phyloP scores from a whole-genome alignment of 2,797 vertebrate genomes.

The Acropternis orthonyx region DNA sequence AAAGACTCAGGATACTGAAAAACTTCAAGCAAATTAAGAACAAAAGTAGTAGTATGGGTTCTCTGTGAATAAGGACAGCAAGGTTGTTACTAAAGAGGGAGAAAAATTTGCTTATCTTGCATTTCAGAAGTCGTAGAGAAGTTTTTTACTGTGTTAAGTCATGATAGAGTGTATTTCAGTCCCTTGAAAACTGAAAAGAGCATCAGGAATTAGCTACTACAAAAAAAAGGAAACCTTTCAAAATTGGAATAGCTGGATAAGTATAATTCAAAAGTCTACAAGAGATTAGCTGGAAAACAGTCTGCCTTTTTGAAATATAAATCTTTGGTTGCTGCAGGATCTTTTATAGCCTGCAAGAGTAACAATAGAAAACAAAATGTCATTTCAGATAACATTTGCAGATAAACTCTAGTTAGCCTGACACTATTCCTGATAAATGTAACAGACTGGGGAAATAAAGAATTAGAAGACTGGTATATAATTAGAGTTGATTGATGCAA shows the following conservation, averaged over 20 bases:
- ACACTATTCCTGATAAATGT: neutral
- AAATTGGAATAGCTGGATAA: neutral
- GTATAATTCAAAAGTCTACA: neutral
- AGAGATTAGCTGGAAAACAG: neutral
- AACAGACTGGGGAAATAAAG: neutral
- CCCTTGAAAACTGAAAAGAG: neutral
- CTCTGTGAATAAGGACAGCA: neutral
- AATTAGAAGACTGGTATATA: neutral
- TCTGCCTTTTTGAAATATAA: neutral
- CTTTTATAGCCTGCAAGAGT: neutral
- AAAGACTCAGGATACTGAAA: neutral
- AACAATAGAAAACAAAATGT: neutral
- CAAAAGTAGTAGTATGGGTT: neutral
- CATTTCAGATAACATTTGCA: neutral
- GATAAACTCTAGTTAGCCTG: neutral
- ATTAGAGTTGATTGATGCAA: neutral
- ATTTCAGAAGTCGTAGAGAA: neutral
- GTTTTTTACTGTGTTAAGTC: neutral
- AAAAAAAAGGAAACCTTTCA: neutral
- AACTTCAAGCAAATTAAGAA: neutral
- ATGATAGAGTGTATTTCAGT: neutral
- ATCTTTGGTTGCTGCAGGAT: neutral
- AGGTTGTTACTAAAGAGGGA: neutral
- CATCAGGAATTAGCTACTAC: neutral
- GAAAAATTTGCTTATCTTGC: neutral